These are phyloP conservation scores for Rhopalosiphum padi DNA, from an alignment of 1,140 invertebrate species.

Conservation along the genomic window DNA sequence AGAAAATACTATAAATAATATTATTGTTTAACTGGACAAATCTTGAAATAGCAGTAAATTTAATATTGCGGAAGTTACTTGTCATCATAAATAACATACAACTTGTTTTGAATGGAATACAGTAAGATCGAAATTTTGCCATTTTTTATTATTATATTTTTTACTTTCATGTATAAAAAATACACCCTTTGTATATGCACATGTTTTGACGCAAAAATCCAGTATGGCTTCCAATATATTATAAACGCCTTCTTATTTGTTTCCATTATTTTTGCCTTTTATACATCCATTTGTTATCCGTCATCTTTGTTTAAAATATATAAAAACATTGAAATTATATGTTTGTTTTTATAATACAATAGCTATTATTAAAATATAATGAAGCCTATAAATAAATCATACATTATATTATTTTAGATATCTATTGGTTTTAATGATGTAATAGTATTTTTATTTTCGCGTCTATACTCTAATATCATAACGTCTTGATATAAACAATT, in stretches of 20 bases:
- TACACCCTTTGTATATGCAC: not conserved
- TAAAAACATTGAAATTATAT: not conserved
- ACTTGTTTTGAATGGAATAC: conserved; percentile 6
- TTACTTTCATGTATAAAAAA: not conserved
- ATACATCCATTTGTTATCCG: not conserved
- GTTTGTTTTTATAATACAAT: not conserved
- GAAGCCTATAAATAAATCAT: not conserved
- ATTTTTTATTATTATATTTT: conserved; percentile 8
- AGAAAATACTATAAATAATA: conserved; percentile 36
- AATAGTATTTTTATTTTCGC: not conserved
- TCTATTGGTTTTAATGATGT: not conserved
- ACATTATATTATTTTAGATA: not conserved
- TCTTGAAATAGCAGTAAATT: conserved; percentile 13
- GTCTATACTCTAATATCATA: not conserved
- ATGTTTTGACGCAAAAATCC: conserved; percentile 1
- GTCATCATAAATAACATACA: conserved; percentile 28
- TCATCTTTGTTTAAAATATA: not conserved
- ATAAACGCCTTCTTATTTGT: not conserved
- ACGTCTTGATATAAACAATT: not conserved
- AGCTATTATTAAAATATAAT: conserved; percentile 5
- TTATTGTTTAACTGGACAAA: not conserved
- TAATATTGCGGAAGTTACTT: conserved; percentile 11
- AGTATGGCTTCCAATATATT: conserved; percentile 23
- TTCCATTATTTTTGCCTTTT: not conserved
- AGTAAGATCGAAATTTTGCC: not conserved